Evolutionary conservation across 2,797 vertebrate genomes (phyloP), one percentile per base, ranked within the genome.

Genomic region (Erpetoichthys calabaricus): DNA sequence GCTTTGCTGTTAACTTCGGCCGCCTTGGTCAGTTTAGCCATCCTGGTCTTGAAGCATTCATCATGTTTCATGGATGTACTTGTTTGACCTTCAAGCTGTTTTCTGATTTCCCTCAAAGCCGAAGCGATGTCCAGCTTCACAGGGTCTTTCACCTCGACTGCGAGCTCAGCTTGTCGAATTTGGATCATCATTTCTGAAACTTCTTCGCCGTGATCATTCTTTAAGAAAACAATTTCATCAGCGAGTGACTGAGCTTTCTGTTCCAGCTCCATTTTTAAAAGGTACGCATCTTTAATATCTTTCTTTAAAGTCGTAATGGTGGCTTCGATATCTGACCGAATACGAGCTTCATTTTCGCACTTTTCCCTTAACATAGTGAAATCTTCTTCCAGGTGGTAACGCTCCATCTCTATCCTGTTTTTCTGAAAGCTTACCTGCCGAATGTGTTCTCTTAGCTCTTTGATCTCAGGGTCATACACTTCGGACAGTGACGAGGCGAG

Each of bases 91-190:
- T 60, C 58, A 55, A 63, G 41, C 58, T 63, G 58, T 2, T 45
- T 57, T 6, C 62, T 57, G 45, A 63, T 63, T 10, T 63, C 62
- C 8, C 58, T 47, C 58, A 63, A 53, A 4, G 58, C 62, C 25
- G 53, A 54, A 1, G 62, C 51, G 45, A 63, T 60, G 5, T 60
- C 62, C 1, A 58, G 45, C 44, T 55, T 59, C 5, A 8, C 7
- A 8, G 42, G 47, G 1, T 63, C 61, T 3, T 59, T 58, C 45
- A 45, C 8, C 5, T 63, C 61, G 3, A 63, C n/a, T 2, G 41
- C n/a, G 6, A 60, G 8, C 41, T 50, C 52, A 1, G 62, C 42
- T 1, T 52, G 45, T 5, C 56, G 58, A 45, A 63, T 51, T 47
- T 63, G 62, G 8, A 44, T 6, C 9, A 51, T 9, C 6, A 63